A percentile compares a stretch with the other conserved stretches of the same genome.
Conservation (phyloP, 2,797 vertebrate species). For the Thaleichthys pacificus region DNA sequence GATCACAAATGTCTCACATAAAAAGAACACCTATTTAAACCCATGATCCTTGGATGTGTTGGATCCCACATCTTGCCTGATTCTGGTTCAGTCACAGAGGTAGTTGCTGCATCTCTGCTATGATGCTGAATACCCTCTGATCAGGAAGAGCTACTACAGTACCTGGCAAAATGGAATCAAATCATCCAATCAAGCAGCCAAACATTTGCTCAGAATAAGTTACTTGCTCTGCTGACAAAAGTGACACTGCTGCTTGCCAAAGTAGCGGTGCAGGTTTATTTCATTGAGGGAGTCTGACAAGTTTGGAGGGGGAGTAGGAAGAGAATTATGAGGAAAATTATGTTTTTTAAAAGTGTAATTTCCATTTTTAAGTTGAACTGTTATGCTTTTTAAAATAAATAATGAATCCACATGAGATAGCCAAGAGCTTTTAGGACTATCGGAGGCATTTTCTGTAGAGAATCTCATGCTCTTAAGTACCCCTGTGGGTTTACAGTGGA, state of each 20-base stretch:
- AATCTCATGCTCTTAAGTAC: not conserved
- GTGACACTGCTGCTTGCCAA: conserved; percentile 28
- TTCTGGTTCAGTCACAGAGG: not conserved
- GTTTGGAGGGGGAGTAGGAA: too few species aligned
- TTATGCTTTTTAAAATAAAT: not conserved
- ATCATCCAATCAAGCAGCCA: conserved; percentile 59
- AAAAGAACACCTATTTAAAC: not conserved
- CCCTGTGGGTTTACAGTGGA: not conserved
- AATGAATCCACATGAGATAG: not conserved
- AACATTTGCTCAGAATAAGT: conserved; percentile 46
- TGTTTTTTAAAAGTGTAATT: not conserved
- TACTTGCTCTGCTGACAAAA: conserved; percentile 49
- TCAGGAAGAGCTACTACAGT: conserved; percentile 3
- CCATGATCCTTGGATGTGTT: not conserved
- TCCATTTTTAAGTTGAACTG: not conserved
- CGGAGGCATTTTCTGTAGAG: not conserved
- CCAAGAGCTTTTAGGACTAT: not conserved
- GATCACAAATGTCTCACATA: not conserved
- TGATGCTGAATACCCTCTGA: not conserved
- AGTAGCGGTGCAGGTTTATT: conserved; percentile 23
- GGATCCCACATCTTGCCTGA: not conserved
- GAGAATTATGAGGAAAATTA: too few species aligned
- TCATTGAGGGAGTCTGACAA: conserved; percentile 9
- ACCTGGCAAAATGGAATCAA: conserved; percentile 50
- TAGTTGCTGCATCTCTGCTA: not conserved